Evolutionary conservation across 1,140 invertebrate genomes (phyloP), one percentile per base, ranked within the genome.

Genomic region (Carposina sasakii): DNA sequence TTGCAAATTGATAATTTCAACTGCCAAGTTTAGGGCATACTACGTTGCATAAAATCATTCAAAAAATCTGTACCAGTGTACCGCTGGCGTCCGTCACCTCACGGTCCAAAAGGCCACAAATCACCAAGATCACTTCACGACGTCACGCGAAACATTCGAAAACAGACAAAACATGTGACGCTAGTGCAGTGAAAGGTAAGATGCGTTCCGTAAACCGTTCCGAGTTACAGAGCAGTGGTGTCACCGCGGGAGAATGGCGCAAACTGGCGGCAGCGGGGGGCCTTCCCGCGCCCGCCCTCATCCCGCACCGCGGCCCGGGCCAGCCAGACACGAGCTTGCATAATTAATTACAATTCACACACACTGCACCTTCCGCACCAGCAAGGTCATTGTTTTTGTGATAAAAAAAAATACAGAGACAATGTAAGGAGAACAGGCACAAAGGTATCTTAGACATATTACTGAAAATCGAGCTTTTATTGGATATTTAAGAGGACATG

Each of bases 111-210:
- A 63, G 67, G 62, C 67, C 73, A 81, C 77, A 74, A 68, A 71
- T 63, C 72, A 81, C 77, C 70, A 76, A 76, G 71, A 77, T 69
- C 76, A 83, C 79, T 77, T 78, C 68, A 78, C 76, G 71, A 71
- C 65, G 69, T 64, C 61, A 70, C 60, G 63, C 63, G 64, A 47
- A 65, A 69, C 71, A 76, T 65, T 70, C 46, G 53, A 62, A 65
- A 67, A 68, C 71, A 20, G 49, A 61, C 69, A 59, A 58, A 65
- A 67, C 67, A 76, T 67, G 72, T 73, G 71, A 72, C 62, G 75
- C 46, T 73, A 67, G 61, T 73, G 72, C 71, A 74, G 76, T 79
- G 77, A 81, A 79, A 81, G 76, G 75, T 66, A 72, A 73, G 69
- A 76, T 72, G 74, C 63, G 70, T 68, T 74, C 62, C 63, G 71